These are phyloP conservation scores for Prionchulus punctatus DNA, from an alignment of 2,888 invertebrate species.

Conservation along the genomic window DNA sequence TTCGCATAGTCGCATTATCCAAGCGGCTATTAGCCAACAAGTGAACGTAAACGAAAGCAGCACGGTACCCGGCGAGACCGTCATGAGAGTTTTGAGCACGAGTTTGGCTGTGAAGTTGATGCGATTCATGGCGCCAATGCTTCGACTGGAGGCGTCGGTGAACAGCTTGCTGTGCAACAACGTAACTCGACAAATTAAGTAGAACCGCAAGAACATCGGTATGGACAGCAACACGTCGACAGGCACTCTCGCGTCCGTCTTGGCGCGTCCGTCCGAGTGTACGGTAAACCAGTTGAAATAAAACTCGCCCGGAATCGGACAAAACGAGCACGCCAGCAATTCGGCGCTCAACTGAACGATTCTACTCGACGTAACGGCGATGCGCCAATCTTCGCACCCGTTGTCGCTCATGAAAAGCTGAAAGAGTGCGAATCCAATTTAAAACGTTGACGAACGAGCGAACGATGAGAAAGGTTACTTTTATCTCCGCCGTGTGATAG, in stretches of 20 bases:
- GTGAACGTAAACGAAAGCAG: constrained; percentile 97
- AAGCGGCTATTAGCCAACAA: constrained; percentile 96
- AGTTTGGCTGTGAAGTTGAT: constrained; percentile 88
- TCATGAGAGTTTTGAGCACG: constrained; percentile 96
- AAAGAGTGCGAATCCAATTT: constrained; percentile 27
- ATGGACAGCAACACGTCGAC: constrained; percentile 91
- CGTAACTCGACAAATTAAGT: constrained; percentile 98
- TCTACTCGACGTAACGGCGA: constrained; percentile 96
- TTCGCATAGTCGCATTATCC: constrained; percentile 96
- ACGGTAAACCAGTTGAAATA: constrained; percentile 90
- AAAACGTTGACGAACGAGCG: neutral
- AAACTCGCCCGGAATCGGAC: constrained; percentile 92
- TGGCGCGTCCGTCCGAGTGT: constrained; percentile 54
- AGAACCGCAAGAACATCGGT: constrained; percentile 98
- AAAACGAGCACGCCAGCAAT: constrained; percentile 84
- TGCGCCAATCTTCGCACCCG: constrained; percentile 99
- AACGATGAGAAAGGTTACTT: constrained; percentile 46
- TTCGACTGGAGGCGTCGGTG: constrained; percentile 90
- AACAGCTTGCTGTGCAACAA: constrained; percentile 96
- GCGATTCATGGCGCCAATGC: constrained; percentile 24
- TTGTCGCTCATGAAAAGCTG: constrained; percentile 99
- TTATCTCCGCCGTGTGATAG: constrained; percentile 99
- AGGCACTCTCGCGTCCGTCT: constrained; percentile 50
- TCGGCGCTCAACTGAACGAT: constrained; percentile 54
- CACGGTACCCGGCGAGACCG: constrained; percentile 95